A percentile compares a stretch with the other conserved stretches of the same genome.
Evolutionary conservation across 2,888 invertebrate genomes (phyloP).

Genomic region (Hoplodrina blanda): DNA sequence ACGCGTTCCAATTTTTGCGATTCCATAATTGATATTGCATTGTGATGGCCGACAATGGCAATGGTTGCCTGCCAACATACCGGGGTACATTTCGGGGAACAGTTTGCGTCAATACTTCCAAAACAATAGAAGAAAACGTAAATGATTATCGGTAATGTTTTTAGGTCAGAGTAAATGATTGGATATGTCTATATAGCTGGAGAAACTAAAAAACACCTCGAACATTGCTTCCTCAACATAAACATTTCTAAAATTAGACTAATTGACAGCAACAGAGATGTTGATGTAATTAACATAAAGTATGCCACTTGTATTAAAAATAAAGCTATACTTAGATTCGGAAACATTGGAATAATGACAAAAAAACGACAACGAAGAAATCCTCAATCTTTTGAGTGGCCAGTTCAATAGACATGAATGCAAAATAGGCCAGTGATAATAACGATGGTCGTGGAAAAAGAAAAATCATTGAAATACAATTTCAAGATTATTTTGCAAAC

Average conservation of each 20-base stretch:
- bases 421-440: constrained; percentile 6
- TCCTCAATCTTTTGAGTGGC: constrained; percentile 6
- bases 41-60: constrained; percentile 60
- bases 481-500: constrained; percentile 4
- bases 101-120: constrained; percentile 53
- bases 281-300: constrained; percentile 29
- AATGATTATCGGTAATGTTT: constrained; percentile 6
- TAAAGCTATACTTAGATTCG: constrained; percentile 26
- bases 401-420: constrained; percentile 5
- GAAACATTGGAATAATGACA: constrained; percentile 28
- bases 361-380: constrained; percentile 2
- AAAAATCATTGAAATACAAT: background rate
- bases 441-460: constrained; percentile 2
- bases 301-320: constrained; percentile 28
- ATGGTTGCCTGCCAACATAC: constrained; percentile 62
- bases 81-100: constrained; percentile 43
- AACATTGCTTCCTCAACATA: background rate
- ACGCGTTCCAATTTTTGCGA: constrained; percentile 72
- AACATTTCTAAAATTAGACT: constrained; percentile 19
- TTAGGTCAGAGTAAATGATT: constrained; percentile 15
- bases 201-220: background rate
- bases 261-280: constrained; percentile 14
- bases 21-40: constrained; percentile 67
- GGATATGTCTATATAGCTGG: background rate
- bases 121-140: constrained; percentile 57